These are phyloP conservation scores for Baryphthengus martii DNA, from an alignment of 2,113 vertebrate species.

Conservation along the genomic window DNA sequence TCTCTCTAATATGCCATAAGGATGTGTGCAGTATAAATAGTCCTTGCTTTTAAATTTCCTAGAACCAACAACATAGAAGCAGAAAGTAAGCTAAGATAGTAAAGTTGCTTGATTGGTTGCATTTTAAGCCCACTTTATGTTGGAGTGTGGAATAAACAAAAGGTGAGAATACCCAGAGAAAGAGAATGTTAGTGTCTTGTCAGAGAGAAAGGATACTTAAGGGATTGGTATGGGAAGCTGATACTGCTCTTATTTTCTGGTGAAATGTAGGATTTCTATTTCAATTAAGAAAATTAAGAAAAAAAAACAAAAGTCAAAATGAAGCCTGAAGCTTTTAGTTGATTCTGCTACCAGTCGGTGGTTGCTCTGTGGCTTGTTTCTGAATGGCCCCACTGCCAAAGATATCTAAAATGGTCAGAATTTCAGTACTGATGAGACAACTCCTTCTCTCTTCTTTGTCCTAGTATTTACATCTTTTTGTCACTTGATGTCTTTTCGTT, in stretches of 20 bases:
- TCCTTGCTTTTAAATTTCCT: not conserved
- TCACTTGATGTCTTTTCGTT: not conserved
- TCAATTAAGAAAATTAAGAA: not conserved
- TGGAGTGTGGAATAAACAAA: not conserved
- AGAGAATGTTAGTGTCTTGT: not conserved
- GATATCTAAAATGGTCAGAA: not conserved
- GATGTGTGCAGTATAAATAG: not conserved
- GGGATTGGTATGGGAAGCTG: not conserved
- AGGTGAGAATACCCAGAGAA: not conserved
- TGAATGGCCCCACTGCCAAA: not conserved
- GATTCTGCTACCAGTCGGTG: not conserved
- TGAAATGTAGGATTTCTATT: not conserved
- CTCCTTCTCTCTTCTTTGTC: not conserved
- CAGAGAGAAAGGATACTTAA: not conserved
- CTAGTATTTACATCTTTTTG: not conserved
- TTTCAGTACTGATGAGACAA: not conserved
- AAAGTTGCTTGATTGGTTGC: not conserved
- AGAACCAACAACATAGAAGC: not conserved
- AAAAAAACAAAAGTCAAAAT: not conserved
- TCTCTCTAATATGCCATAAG: not conserved
- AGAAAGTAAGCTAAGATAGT: not conserved
- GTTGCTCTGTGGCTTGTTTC: not conserved
- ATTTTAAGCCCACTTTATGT: not conserved
- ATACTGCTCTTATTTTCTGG: not conserved
- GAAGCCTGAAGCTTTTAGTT: not conserved